Percentiles rank a stretch among this genome's conserved stretches.
phyloP scores from a whole-genome alignment of 2,888 invertebrate genomes.

The Zhengitettix transpicula region DNA sequence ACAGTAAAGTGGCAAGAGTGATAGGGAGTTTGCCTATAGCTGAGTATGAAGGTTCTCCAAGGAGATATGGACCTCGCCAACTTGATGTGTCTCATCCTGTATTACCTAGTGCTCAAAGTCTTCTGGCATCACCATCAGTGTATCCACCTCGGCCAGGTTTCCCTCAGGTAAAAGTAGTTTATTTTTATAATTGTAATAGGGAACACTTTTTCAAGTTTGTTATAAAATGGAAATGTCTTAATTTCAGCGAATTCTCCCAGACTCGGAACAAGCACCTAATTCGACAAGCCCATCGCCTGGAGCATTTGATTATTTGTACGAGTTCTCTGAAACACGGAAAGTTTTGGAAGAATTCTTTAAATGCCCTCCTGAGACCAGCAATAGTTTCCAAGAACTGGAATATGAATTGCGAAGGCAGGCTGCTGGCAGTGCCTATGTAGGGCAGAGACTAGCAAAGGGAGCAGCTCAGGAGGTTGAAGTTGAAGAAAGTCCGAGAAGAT shows the following conservation, averaged over 20 bases:
- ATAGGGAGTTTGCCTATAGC: slow-evolving; percentile 81
- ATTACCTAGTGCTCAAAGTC: slow-evolving; percentile 36
- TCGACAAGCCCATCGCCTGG: slow-evolving; percentile 26
- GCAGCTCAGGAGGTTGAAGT: slow-evolving; percentile 19
- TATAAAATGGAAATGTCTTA: not conserved
- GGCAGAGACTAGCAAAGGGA: slow-evolving; percentile 50
- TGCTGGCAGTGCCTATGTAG: slow-evolving; percentile 50
- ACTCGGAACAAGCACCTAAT: not conserved
- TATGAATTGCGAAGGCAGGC: slow-evolving; percentile 59
- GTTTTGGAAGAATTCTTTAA: slow-evolving; percentile 85
- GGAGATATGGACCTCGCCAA: slow-evolving; percentile 58
- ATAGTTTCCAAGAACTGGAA: slow-evolving; percentile 38
- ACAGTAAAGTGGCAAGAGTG: slow-evolving; percentile 6
- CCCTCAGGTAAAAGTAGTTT: not conserved
- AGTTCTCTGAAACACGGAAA: slow-evolving; percentile 83
- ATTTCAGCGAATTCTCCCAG: not conserved
- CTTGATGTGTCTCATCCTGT: slow-evolving; percentile 19
- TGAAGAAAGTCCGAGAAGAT: slow-evolving; percentile 1
- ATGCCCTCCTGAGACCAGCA: slow-evolving; percentile 34
- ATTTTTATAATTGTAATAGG: not conserved
- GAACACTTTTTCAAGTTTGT: not conserved
- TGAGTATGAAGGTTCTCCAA: slow-evolving; percentile 80
- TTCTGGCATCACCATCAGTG: slow-evolving; percentile 45
- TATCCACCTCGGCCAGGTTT: slow-evolving; percentile 58
- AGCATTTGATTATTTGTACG: slow-evolving; percentile 77